These are phyloP conservation scores for Globia sparganii DNA, from an alignment of 2,888 invertebrate genomes.

Conservation along the genomic window DNA sequence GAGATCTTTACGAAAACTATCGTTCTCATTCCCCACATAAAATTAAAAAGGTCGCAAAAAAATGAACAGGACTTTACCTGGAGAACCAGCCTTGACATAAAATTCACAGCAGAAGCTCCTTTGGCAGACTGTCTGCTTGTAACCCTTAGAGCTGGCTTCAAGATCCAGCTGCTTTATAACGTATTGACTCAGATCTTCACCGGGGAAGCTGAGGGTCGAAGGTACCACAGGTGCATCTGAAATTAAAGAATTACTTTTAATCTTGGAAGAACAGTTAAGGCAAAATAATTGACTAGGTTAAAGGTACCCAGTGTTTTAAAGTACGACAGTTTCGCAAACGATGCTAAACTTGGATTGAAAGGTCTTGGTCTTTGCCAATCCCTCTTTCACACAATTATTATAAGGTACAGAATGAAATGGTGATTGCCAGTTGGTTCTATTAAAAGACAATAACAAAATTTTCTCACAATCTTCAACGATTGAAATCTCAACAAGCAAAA, in stretches of 20 bases:
- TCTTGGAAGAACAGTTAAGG: too few species aligned
- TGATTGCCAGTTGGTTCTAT: not conserved
- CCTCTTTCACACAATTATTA: not conserved
- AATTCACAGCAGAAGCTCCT: constrained; percentile 82
- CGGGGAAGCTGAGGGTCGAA: constrained; percentile 40
- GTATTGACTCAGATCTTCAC: constrained; percentile 78
- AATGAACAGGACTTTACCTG: constrained; percentile 63
- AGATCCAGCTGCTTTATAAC: constrained; percentile 76
- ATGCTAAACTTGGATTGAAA: not conserved
- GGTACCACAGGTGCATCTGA: constrained; percentile 56
- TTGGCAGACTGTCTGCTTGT: constrained; percentile 78
- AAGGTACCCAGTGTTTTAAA: not conserved
- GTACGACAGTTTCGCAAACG: not conserved
- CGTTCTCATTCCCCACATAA: not conserved
- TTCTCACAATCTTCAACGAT: constrained; percentile 2
- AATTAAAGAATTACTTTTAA: constrained; percentile 10
- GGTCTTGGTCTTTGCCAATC: not conserved
- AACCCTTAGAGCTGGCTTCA: constrained; percentile 71
- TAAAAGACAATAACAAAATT: not conserved
- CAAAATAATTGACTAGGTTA: not conserved
- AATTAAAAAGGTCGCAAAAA: not conserved
- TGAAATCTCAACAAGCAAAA: not conserved
- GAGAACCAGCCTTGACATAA: constrained; percentile 72
- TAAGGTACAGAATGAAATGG: not conserved
- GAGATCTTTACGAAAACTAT: not conserved